phyloP scores from a whole-genome alignment of 1,140 invertebrate species.

The Ceratina japonica region DNA sequence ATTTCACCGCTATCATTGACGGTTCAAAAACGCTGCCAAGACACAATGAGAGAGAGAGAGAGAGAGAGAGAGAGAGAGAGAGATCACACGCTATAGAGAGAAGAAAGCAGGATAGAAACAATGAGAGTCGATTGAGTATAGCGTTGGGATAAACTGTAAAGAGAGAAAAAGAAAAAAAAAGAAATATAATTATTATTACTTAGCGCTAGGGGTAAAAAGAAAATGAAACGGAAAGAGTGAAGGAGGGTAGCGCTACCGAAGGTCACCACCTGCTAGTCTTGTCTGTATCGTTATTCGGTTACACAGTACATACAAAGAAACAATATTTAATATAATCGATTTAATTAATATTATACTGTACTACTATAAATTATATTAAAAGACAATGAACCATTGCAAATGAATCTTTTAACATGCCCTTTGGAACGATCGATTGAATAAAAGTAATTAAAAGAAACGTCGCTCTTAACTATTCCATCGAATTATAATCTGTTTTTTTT shows the following conservation, averaged over 20 bases:
- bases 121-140: slow-evolving; percentile 20
- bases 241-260: slow-evolving; percentile 71
- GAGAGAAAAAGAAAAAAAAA: not conserved
- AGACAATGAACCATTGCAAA: slow-evolving; percentile 69
- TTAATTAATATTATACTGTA: slow-evolving; percentile 78
- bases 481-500: not conserved
- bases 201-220: slow-evolving; percentile 67
- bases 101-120: slow-evolving; percentile 42
- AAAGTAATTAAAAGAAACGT: not conserved
- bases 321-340: slow-evolving; percentile 78
- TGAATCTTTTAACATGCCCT: slow-evolving; percentile 37
- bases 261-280: slow-evolving; percentile 76
- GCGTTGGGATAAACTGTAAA: slow-evolving; percentile 56
- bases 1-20: slow-evolving; percentile 59
- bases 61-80: slow-evolving; percentile 23
- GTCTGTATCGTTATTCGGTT: slow-evolving; percentile 77
- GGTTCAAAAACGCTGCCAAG: slow-evolving; percentile 71
- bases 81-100: slow-evolving; percentile 29
- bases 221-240: not conserved
- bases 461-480: not conserved
- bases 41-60: slow-evolving; percentile 50
- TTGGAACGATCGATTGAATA: slow-evolving; percentile 9
- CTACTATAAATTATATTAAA: slow-evolving; percentile 77
- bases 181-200: slow-evolving; percentile 66
- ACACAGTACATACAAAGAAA: slow-evolving; percentile 76